A percentile compares a stretch with the other conserved stretches of the same genome.
Conservation (phyloP, 2,113 vertebrate genomes). For the Physeter macrocephalus region DNA sequence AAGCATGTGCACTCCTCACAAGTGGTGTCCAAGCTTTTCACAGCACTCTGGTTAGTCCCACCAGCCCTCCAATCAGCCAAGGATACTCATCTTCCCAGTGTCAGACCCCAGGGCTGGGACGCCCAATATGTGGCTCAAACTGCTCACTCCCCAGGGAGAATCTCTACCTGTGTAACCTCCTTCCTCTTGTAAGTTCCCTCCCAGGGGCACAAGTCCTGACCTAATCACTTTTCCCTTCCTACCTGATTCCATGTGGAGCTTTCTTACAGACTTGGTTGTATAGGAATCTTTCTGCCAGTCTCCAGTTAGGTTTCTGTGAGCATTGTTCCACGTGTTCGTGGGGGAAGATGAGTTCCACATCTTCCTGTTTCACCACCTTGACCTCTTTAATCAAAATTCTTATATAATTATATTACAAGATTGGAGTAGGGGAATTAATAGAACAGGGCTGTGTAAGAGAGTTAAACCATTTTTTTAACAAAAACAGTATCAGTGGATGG, state of each 20-base stretch:
- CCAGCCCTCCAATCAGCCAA: background rate
- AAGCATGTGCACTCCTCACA: background rate
- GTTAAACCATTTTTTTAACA: background rate
- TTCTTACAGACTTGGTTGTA: background rate
- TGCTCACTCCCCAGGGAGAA: background rate
- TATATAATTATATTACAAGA: background rate
- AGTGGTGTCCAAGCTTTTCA: background rate
- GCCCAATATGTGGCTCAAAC: background rate
- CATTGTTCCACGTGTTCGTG: background rate
- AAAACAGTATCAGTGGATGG: background rate
- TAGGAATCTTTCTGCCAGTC: background rate
- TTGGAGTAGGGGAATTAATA: background rate
- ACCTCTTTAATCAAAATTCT: background rate
- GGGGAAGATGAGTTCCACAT: background rate
- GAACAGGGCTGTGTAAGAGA: background rate
- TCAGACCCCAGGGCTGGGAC: background rate
- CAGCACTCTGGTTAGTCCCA: background rate
- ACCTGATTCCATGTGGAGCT: background rate
- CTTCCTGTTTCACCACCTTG: background rate
- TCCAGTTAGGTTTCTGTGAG: background rate
- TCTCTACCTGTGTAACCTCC: background rate
- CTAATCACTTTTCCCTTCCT: background rate
- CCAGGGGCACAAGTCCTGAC: background rate
- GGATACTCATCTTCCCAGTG: background rate
- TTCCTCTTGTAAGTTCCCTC: background rate